Conservation (phyloP, 2,888 invertebrate genomes). For the Eristalis pertinax region DNA sequence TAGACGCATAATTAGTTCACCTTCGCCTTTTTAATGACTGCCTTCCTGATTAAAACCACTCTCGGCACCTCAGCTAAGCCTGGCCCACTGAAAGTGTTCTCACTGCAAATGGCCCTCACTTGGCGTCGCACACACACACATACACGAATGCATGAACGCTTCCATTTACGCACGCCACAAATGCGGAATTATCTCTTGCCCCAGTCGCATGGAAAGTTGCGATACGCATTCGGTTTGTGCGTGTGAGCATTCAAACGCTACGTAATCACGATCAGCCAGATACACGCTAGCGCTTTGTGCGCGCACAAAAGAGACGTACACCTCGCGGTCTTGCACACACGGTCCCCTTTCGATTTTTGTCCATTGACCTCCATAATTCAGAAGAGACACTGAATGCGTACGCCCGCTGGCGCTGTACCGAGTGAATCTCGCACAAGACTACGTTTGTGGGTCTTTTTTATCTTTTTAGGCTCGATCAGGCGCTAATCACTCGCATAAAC, state of each 20-base stretch:
- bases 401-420: too few relatives aligned
- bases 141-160: too few relatives aligned
- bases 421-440: too few relatives aligned
- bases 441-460: too few relatives aligned
- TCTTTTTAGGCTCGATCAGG: too few relatives aligned
- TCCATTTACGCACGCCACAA: not conserved
- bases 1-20: constrained; percentile 22
- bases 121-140: not conserved
- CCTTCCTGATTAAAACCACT: constrained; percentile 21
- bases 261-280: not conserved
- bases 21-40: constrained; percentile 25
- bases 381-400: not conserved
- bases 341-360: constrained; percentile 29
- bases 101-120: not conserved
- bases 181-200: not conserved
- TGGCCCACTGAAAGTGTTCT: not conserved
- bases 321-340: not conserved
- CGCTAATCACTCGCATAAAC: constrained; percentile 41
- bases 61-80: not conserved
- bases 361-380: constrained; percentile 39
- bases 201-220: not conserved
- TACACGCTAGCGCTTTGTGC: not conserved
- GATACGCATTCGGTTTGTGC: not conserved
- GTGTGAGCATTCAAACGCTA: not conserved
- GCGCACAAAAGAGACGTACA: constrained; percentile 19